These are phyloP conservation scores for Romanomermis culicivorax DNA, from an alignment of 2,888 invertebrate genomes.

Conservation along the genomic window DNA sequence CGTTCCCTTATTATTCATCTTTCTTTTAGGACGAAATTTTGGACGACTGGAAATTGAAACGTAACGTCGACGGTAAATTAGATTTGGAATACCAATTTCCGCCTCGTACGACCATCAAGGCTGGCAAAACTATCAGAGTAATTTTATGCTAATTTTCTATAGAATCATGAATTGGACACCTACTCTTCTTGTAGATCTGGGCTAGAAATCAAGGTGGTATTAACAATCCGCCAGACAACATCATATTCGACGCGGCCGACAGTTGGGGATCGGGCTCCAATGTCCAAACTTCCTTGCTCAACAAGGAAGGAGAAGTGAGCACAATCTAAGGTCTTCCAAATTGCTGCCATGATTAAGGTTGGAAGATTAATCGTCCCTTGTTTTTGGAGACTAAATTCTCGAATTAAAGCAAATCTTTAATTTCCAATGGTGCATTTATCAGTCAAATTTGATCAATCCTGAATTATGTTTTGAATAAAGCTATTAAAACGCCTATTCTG, in stretches of 20 bases:
- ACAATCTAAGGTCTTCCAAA: not conserved
- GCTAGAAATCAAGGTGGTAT: constrained; percentile 29
- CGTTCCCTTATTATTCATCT: not conserved
- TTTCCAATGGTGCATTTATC: too few relatives aligned
- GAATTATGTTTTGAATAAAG: too few relatives aligned
- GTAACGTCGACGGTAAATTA: constrained; percentile 26
- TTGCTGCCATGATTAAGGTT: too few relatives aligned
- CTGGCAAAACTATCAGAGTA: constrained; percentile 17
- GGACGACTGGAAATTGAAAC: constrained; percentile 27
- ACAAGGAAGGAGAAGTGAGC: constrained; percentile 33
- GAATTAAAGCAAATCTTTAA: constrained; percentile 10
- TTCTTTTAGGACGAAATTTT: constrained; percentile 29
- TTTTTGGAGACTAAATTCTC: not conserved
- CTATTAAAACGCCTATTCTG: too few relatives aligned
- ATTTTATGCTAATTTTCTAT: too few relatives aligned
- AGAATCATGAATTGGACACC: too few relatives aligned
- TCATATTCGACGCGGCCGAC: constrained; percentile 26
- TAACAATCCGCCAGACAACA: constrained; percentile 25
- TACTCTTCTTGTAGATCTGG: constrained; percentile 32
- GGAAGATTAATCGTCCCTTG: not conserved
- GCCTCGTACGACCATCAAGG: constrained; percentile 14
- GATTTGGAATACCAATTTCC: constrained; percentile 20
- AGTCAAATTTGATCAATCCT: too few relatives aligned
- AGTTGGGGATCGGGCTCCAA: constrained; percentile 34
- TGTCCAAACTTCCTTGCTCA: constrained; percentile 33